Evolutionary conservation across 2,797 vertebrate species (phyloP).

Genomic region (Notoglanidium macrostoma): DNA sequence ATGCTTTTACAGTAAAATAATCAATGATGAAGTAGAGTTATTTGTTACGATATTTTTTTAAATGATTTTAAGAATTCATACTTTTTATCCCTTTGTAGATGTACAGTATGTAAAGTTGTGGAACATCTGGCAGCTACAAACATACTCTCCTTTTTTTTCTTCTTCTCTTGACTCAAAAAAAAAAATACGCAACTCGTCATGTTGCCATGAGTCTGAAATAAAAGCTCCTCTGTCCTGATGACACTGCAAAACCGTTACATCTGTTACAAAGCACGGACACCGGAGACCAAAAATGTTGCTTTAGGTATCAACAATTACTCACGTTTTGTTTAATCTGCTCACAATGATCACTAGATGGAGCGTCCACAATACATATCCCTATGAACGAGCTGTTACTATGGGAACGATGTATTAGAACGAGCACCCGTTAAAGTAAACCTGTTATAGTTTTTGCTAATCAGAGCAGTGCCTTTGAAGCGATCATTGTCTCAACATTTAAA

Average conservation of each 20-base stretch:
- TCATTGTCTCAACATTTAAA: not conserved
- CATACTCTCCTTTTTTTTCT: not conserved
- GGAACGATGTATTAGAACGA: not conserved
- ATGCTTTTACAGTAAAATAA: not conserved
- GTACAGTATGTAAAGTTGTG: too few species aligned
- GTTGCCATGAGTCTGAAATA: not conserved
- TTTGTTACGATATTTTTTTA: not conserved
- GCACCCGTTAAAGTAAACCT: not conserved
- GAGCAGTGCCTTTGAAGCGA: not conserved
- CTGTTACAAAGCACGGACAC: not conserved
- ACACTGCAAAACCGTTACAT: not conserved
- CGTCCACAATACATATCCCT: rapidly evolving
- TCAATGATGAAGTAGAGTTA: not conserved
- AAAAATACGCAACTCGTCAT: not conserved
- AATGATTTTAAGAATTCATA: not conserved
- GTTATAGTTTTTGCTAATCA: not conserved
- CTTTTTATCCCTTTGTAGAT: not conserved
- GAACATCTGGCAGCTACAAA: not conserved
- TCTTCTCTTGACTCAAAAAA: not conserved
- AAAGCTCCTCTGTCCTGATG: not conserved
- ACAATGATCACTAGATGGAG: not conserved
- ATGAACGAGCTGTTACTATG: not conserved
- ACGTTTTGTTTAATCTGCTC: not conserved
- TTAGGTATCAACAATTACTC: not conserved
- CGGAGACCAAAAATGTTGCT: not conserved